phyloP scores from a whole-genome alignment of 2,888 invertebrate species.

The Philhelius pedissequus region DNA sequence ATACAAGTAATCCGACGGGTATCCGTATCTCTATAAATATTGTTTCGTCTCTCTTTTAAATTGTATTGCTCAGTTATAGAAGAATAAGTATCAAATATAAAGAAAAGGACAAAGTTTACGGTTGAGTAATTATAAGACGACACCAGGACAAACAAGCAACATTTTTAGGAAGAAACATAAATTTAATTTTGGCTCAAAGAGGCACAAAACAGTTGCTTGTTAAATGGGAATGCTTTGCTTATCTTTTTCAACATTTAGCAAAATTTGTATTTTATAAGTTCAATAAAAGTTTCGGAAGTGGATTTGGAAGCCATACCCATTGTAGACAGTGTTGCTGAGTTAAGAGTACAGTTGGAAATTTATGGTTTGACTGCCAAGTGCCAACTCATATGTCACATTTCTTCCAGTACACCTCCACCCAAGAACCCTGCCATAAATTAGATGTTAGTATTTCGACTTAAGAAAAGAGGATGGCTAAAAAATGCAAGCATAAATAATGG shows the following conservation, averaged over 20 bases:
- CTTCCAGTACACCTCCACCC: conserved; percentile 18
- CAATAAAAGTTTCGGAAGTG: conserved; percentile 48
- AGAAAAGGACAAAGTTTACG: conserved; percentile 40
- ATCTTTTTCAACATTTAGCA: conserved; percentile 16
- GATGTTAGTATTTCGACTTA: conserved; percentile 39
- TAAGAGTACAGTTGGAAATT: conserved; percentile 16
- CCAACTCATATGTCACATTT: conserved; percentile 53
- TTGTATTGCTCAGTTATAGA: conserved; percentile 20
- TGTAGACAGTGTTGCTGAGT: neutral
- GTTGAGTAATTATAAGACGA: conserved; percentile 53
- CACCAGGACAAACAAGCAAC: conserved; percentile 54
- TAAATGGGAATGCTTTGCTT: neutral
- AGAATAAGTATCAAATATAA: neutral
- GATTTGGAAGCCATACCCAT: conserved; percentile 1
- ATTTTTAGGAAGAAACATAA: conserved; percentile 50
- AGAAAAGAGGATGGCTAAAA: conserved; percentile 39
- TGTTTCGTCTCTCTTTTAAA: conserved; percentile 10
- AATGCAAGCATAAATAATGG: conserved; percentile 52
- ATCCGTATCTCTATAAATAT: conserved; percentile 25
- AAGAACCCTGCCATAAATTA: conserved; percentile 45
- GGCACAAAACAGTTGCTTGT: neutral
- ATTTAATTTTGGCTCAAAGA: conserved; percentile 39
- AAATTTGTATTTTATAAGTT: conserved; percentile 50
- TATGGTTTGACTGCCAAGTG: conserved; percentile 56
- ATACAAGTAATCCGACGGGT: no score